Percentiles rank a stretch among this genome's conserved stretches.
These are phyloP conservation scores for Camelus dromedarius DNA, from an alignment of 2,113 vertebrate genomes.

Conservation along the genomic window DNA sequence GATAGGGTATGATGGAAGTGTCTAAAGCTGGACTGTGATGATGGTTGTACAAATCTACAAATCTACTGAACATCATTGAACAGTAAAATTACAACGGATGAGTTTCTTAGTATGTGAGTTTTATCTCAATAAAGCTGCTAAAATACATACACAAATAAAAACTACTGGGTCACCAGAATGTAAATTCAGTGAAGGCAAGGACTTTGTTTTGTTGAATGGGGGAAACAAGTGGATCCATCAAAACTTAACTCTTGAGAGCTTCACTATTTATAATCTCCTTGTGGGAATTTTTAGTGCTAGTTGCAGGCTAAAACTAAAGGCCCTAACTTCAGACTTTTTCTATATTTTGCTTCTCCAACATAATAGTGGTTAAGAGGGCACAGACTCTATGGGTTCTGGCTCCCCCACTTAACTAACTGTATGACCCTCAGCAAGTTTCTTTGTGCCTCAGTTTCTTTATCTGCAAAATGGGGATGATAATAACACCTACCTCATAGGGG, in stretches of 20 bases:
- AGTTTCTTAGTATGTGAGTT: background rate
- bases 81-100: background rate
- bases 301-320: background rate
- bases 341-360: conserved; percentile 2
- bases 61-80: background rate
- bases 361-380: background rate
- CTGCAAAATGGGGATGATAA: background rate
- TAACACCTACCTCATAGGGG: background rate
- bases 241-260: background rate
- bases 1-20: background rate
- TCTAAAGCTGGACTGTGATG: background rate
- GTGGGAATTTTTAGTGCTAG: background rate
- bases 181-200: background rate
- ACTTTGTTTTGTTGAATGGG: background rate
- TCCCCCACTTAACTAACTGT: background rate
- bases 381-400: background rate
- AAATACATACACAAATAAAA: background rate
- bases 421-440: background rate
- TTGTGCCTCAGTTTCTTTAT: background rate
- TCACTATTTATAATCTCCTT: background rate
- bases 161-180: background rate
- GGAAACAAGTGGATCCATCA: background rate
- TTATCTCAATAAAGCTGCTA: conserved; percentile 8
- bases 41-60: background rate
- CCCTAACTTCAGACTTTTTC: background rate